Evolutionary conservation across 2,797 vertebrate genomes (phyloP).

Genomic region (Enteromius radiatus): DNA sequence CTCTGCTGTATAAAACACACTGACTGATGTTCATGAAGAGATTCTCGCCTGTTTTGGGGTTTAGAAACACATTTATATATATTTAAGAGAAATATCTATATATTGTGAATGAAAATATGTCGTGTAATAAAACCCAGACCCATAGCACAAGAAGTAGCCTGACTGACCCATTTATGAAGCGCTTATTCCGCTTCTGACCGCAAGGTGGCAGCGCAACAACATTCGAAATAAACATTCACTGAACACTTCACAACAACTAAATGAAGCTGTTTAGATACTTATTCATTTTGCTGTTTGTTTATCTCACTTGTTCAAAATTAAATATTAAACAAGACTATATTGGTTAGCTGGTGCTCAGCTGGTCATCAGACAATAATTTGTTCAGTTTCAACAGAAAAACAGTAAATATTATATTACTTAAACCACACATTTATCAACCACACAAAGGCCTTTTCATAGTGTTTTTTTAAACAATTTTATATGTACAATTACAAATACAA

Average conservation of each 20-base stretch:
- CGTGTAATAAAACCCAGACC: not conserved
- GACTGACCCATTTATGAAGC: not conserved
- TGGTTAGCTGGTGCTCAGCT: not conserved
- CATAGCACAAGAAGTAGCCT: not conserved
- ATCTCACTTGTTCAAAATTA: not conserved
- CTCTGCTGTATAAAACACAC: conserved; percentile 7
- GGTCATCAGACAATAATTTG: not conserved
- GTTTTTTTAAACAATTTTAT: not conserved
- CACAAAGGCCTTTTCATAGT: not conserved
- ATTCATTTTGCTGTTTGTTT: not conserved
- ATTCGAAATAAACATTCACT: not conserved
- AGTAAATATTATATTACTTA: not conserved
- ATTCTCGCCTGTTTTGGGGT: not conserved
- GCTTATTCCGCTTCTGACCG: not conserved
- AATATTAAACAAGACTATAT: not conserved
- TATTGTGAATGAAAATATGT: not conserved
- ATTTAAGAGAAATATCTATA: not conserved
- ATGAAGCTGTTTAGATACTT: not conserved
- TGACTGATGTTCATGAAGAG: not conserved
- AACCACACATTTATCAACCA: not conserved
- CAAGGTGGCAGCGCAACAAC: conserved; percentile 6
- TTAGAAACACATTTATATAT: not conserved
- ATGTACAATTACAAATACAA: not conserved
- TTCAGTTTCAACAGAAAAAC: not conserved
- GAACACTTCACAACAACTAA: not conserved